Conservation (phyloP, 2,888 invertebrate genomes). For the Encarsia formosa region DNA sequence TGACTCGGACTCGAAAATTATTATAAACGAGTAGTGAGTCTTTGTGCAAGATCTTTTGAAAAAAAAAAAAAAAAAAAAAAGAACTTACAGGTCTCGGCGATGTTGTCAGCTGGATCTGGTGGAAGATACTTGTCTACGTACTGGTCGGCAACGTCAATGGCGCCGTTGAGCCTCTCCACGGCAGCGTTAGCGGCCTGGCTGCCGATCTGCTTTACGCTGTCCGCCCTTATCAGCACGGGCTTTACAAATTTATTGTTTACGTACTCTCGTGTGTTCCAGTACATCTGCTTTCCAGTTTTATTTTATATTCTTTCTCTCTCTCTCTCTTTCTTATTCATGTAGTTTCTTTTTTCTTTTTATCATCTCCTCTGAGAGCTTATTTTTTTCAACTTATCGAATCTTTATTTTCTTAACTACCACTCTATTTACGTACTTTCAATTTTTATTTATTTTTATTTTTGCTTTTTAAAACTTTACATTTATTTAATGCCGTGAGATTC, state of each 20-base stretch:
- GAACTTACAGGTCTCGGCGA: constrained; percentile 34
- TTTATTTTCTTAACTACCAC: no score
- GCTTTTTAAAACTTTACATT: no score
- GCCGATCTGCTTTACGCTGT: constrained; percentile 77
- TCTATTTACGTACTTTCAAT: no score
- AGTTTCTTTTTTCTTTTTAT: no score
- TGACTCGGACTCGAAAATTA: no score
- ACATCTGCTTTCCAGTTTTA: constrained; percentile 59
- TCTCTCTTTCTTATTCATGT: neutral
- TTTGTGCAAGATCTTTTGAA: no score
- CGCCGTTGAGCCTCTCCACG: constrained; percentile 70
- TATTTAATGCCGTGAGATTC: no score
- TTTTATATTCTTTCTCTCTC: no score
- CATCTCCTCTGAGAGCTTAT: no score
- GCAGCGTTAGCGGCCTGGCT: constrained; percentile 71
- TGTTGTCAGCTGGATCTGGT: constrained; percentile 61
- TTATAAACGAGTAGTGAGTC: neutral
- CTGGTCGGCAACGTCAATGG: constrained; percentile 72
- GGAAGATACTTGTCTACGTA: constrained; percentile 80
- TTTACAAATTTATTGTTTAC: constrained; percentile 63
- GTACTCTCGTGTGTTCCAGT: constrained; percentile 74
- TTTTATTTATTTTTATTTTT: constrained; percentile 1
- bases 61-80: neutral
- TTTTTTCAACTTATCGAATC: no score
- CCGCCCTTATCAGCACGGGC: constrained; percentile 73